These are phyloP conservation scores for Neostethus bicornis DNA, from an alignment of 2,797 vertebrate species.

Conservation along the genomic window DNA sequence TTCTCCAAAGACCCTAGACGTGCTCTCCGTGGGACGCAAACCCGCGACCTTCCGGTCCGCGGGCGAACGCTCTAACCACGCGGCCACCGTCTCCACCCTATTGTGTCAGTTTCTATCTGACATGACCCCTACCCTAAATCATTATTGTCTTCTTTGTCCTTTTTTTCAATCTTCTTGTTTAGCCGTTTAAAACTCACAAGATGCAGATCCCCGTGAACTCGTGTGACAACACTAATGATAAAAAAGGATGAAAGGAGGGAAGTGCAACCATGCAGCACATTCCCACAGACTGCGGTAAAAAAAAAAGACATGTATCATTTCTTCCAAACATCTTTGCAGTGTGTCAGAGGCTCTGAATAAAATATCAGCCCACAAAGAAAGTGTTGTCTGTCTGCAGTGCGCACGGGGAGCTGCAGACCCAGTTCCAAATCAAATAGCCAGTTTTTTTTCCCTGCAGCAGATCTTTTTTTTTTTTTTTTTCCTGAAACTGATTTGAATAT, in stretches of 20 bases:
- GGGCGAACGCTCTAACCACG: no score
- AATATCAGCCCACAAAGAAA: slow-evolving; percentile 45
- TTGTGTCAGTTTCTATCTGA: no score
- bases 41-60: no score
- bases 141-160: slow-evolving; percentile 35
- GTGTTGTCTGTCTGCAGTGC: slow-evolving; percentile 39
- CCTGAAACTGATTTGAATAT: slow-evolving; percentile 50
- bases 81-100: no score
- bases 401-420: slow-evolving; percentile 40
- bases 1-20: no score
- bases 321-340: slow-evolving; percentile 51
- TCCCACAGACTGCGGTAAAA: slow-evolving; percentile 47
- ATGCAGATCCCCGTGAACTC: no score
- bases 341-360: slow-evolving; percentile 54
- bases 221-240: slow-evolving; percentile 11
- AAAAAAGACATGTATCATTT: slow-evolving; percentile 52
- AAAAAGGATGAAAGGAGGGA: slow-evolving; percentile 21
- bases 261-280: slow-evolving; percentile 37
- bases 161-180: slow-evolving; percentile 6
- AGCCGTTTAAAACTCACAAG: no score
- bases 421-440: slow-evolving; percentile 53
- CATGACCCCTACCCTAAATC: no score
- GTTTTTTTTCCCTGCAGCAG: slow-evolving; percentile 25
- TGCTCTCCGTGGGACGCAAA: no score
- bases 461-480: background rate